A percentile compares a stretch with the other conserved stretches of the same genome.
These are phyloP conservation scores for Paguma larvata DNA, from an alignment of 2,797 vertebrate genomes.

Conservation along the genomic window DNA sequence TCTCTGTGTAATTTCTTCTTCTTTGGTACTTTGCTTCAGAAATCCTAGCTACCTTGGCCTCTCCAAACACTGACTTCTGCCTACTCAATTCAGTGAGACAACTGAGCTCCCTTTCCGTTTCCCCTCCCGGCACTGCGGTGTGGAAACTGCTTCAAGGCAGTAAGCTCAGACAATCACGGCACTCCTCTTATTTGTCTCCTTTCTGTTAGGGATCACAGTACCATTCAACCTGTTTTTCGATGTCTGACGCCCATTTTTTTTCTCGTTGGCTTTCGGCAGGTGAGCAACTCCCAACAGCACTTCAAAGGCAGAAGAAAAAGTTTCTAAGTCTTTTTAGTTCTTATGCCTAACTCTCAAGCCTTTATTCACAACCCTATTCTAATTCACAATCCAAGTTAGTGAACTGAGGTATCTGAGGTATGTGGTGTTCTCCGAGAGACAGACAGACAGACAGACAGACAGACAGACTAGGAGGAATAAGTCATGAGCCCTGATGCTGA, in stretches of 20 bases:
- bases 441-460: too few species aligned
- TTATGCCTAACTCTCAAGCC: background rate
- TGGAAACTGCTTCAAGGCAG: background rate
- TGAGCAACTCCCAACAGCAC: background rate
- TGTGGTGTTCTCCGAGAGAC: background rate
- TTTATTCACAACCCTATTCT: background rate
- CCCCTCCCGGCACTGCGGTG: too few species aligned
- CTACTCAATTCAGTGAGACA: background rate
- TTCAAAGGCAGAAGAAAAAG: background rate
- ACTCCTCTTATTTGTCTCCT: background rate
- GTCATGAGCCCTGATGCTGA: background rate
- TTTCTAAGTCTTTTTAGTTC: background rate
- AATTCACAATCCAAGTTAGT: background rate
- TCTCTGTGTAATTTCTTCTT: background rate
- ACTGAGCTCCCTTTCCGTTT: background rate
- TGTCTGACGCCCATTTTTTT: background rate
- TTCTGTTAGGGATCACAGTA: background rate
- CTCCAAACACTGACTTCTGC: background rate
- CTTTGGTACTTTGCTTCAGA: background rate
- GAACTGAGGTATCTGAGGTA: background rate
- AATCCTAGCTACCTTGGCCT: background rate
- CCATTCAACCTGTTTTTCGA: background rate
- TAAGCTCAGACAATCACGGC: accelerated
- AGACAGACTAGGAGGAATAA: background rate
- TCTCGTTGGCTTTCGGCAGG: background rate